Evolutionary conservation across 2,888 invertebrate species (phyloP), one percentile per base, ranked within the genome.

Genomic region (Coleophora deauratella): DNA sequence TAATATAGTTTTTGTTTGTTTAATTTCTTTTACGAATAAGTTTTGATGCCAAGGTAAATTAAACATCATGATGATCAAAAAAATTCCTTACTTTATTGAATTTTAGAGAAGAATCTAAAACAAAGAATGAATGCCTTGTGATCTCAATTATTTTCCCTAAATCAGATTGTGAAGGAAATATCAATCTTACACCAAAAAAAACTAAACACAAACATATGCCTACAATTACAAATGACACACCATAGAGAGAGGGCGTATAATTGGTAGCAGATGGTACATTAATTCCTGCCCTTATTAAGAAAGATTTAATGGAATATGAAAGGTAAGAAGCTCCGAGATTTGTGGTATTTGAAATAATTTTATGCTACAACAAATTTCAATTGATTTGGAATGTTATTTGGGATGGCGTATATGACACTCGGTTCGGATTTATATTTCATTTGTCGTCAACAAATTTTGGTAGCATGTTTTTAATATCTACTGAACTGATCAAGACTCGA

Each of bases 251-350:
- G 37, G 38, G 40, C 49, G 42, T 43, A 44, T 56, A 56, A 56
- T 58, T 55, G 47, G 42, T 45, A 38, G 46, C 57, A 58, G 44
- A 51, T 57, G 56, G 49, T 35, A 46, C 45, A 44, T 51, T 47
- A 46, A 43, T 42, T 42, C 36, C 44, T 43, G 37, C 36, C 40
- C 47, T 43, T 52, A 51, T 51, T 52, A 50, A 42, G 43, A 33
- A 45, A 41, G 42, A 53, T 49, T 51, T 47, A 52, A 46, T 51
- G 38, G 37, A 37, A 35, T 43, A 41, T 39, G 43, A 49, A 43
- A 49, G 45, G 45, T 52, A 49, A 50, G 42, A 30, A 43, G 44
- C 55, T 52, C 45, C 49, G 44, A 43, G 45, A 48, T 45, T 44
- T 50, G 44, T 47, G 46, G 35, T 31, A 43, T 35, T 43, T 35